Percentiles rank a stretch among this genome's conserved stretches.
phyloP scores from a whole-genome alignment of 2,888 invertebrate genomes.

The Fragum whitleyi region DNA sequence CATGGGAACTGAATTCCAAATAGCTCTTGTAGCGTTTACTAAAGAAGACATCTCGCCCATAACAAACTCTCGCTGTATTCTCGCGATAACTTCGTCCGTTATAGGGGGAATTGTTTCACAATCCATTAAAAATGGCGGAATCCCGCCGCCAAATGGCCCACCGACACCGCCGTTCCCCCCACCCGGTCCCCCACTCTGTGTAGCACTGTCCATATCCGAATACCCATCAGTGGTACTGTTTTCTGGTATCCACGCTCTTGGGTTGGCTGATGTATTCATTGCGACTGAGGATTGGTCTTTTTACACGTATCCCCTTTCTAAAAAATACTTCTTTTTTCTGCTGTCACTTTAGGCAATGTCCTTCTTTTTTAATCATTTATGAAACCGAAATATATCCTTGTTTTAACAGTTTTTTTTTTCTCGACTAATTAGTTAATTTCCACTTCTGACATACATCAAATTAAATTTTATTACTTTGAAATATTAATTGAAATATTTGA shows the following conservation, averaged over 20 bases:
- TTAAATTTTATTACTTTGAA: no score
- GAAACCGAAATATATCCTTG: background rate
- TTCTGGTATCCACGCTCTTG: background rate
- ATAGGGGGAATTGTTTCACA: constrained; percentile 12
- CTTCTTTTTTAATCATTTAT: background rate
- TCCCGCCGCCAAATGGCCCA: constrained; percentile 5
- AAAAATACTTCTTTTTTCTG: background rate
- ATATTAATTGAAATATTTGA: no score
- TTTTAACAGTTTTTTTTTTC: no score
- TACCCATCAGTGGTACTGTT: background rate
- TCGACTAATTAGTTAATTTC: no score
- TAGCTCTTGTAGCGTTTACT: constrained; percentile 19
- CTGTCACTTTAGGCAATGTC: background rate
- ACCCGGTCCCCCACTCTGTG: background rate
- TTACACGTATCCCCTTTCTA: background rate
- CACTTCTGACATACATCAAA: no score
- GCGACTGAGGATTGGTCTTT: background rate
- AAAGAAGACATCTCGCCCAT: background rate
- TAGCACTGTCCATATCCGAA: background rate
- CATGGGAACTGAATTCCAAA: constrained; percentile 67
- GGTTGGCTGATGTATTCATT: background rate
- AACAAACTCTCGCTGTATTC: background rate
- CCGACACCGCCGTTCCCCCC: background rate
- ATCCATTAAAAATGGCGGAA: constrained; percentile 6
- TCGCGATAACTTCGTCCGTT: background rate